A percentile compares a stretch with the other conserved stretches of the same genome.
phyloP scores from a whole-genome alignment of 2,113 vertebrate genomes.

The Salvelinus sp. region DNA sequence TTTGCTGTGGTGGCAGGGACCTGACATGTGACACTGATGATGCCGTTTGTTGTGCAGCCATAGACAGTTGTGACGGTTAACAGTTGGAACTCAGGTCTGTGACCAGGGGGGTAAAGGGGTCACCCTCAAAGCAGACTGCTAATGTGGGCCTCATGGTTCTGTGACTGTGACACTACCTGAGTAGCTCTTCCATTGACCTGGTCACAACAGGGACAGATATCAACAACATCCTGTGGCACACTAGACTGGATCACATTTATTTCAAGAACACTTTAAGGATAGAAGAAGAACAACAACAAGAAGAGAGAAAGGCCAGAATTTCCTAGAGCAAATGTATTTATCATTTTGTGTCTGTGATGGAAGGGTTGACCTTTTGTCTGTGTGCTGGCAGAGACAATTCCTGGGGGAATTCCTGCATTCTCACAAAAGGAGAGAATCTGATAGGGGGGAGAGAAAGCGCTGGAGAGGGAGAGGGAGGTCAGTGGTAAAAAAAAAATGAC shows the following conservation, averaged over 20 bases:
- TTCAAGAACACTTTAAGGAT: neutral
- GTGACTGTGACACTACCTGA: conserved; percentile 5
- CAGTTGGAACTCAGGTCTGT: conserved; percentile 32
- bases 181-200: neutral
- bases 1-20: neutral
- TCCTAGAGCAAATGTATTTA: neutral
- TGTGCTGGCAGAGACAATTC: conserved; percentile 20
- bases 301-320: neutral
- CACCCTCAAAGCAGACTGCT: conserved; percentile 10
- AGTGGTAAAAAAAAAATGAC: conserved; percentile 3
- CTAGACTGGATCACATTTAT: neutral
- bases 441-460: neutral
- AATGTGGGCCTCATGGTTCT: neutral
- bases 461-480: conserved; percentile 14
- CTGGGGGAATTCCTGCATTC: conserved; percentile 31
- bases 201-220: too few relatives aligned
- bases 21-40: conserved; percentile 50
- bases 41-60: conserved; percentile 18
- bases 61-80: neutral
- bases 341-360: conserved; percentile 11
- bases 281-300: neutral
- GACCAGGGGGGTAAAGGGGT: conserved; percentile 32
- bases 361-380: conserved; percentile 31
- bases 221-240: neutral
- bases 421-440: neutral